Evolutionary conservation across 2,113 vertebrate genomes (phyloP).

Genomic region (Cricetomys ansorgei): DNA sequence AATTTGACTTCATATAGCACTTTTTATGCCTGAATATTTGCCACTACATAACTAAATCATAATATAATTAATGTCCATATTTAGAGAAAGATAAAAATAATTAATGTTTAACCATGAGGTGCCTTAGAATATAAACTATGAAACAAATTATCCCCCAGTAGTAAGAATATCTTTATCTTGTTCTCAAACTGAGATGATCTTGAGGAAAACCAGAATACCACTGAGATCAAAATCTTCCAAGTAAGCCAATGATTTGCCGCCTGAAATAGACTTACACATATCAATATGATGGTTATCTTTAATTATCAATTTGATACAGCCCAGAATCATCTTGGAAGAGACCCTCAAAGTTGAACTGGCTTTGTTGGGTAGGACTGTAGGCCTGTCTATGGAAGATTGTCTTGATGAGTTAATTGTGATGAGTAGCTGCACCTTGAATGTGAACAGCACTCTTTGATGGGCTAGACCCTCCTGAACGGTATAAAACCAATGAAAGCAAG

Average conservation of each 20-base stretch:
- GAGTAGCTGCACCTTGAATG: background rate
- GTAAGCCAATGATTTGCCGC: background rate
- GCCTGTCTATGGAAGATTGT: no score
- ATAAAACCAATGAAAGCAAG: background rate
- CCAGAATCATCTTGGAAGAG: background rate
- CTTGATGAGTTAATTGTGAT: background rate
- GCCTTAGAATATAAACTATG: background rate
- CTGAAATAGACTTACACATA: background rate
- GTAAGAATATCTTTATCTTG: background rate
- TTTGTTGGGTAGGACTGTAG: no score
- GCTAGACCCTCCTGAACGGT: background rate
- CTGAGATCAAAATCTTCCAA: background rate
- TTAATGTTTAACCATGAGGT: background rate
- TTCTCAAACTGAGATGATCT: background rate
- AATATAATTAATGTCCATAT: slow-evolving; percentile 1
- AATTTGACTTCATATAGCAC: slow-evolving; percentile 7
- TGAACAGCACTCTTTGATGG: no score
- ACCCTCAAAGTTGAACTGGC: background rate
- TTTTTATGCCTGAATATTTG: background rate
- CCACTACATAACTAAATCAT: slow-evolving; percentile 3
- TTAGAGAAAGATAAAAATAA: background rate
- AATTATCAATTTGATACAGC: background rate
- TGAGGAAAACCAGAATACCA: background rate
- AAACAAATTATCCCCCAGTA: background rate
- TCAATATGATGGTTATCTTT: background rate